Conservation (phyloP, 2,797 vertebrate genomes). For the Phyllotis vaccarum region DNA sequence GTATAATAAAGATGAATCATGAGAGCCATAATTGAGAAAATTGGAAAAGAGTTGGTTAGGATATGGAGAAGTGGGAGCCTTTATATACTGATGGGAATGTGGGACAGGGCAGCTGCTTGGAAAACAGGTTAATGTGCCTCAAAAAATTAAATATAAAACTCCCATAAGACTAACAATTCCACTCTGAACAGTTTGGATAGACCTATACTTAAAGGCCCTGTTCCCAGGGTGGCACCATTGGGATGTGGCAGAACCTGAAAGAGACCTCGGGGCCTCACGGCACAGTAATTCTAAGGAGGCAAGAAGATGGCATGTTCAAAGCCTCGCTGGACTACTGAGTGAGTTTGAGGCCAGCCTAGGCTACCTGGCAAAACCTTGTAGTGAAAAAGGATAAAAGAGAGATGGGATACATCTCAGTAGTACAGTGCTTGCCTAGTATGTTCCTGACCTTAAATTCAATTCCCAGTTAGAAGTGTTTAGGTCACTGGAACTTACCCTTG, state of each 20-base stretch:
- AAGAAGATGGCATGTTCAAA: neutral
- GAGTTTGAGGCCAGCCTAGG: neutral
- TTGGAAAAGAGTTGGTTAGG: neutral
- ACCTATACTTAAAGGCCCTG: neutral
- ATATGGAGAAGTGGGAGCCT: neutral
- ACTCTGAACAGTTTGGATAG: neutral
- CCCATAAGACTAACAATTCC: neutral
- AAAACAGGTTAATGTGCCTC: neutral
- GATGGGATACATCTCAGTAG: neutral
- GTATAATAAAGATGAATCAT: slow-evolving; percentile 25
- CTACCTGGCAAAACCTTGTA: neutral
- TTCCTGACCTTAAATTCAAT: neutral
- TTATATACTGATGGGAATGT: neutral
- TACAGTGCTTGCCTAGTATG: neutral
- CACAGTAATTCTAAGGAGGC: neutral
- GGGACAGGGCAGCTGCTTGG: neutral
- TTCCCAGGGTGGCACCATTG: neutral
- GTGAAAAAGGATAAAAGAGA: neutral
- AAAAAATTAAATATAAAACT: neutral
- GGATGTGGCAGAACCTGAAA: neutral
- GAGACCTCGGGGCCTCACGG: rapidly evolving
- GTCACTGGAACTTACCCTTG: neutral
- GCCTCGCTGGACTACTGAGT: neutral
- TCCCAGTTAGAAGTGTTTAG: neutral
- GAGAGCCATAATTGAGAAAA: slow-evolving; percentile 35